These are phyloP conservation scores for Lagenorhynchus albirostris DNA, from an alignment of 2,113 vertebrate genomes.

Conservation along the genomic window DNA sequence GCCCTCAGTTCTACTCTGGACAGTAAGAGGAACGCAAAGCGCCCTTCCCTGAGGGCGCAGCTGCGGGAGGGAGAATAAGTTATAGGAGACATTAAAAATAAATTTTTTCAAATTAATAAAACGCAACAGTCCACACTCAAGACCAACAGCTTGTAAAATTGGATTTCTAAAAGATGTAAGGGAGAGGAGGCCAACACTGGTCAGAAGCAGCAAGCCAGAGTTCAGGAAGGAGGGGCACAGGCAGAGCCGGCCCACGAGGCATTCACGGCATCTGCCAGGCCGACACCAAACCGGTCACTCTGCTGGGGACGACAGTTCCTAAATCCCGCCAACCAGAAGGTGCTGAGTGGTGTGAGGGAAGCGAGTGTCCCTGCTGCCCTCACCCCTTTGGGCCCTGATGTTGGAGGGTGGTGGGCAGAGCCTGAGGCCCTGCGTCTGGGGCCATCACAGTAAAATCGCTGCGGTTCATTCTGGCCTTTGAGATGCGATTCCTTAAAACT, in stretches of 20 bases:
- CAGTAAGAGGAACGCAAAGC: conserved; percentile 59
- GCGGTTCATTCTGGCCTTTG: not conserved
- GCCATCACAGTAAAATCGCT: not conserved
- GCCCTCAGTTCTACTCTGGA: conserved; percentile 25
- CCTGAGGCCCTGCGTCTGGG: not conserved
- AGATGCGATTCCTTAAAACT: not conserved
- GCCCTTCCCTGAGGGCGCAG: conserved; percentile 14
- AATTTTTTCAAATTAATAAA: conserved; percentile 78
- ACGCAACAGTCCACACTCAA: conserved; percentile 81
- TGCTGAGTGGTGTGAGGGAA: not conserved
- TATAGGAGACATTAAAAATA: conserved; percentile 73
- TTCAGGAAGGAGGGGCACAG: not conserved
- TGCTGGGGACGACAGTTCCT: not conserved
- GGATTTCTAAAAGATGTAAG: conserved; percentile 79
- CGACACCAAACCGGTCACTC: accelerated
- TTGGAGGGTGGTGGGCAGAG: not conserved
- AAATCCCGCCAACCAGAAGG: not conserved
- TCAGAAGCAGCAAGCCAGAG: conserved; percentile 27
- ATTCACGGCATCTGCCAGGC: not conserved
- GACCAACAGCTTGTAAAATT: conserved; percentile 83
- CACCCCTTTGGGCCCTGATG: too few relatives aligned
- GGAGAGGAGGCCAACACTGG: conserved; percentile 45
- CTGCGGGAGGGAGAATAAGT: conserved; percentile 60
- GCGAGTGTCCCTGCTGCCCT: not conserved
- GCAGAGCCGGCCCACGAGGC: accelerated